Conservation (phyloP, 2,113 vertebrate species). For the Myodes glareolus region DNA sequence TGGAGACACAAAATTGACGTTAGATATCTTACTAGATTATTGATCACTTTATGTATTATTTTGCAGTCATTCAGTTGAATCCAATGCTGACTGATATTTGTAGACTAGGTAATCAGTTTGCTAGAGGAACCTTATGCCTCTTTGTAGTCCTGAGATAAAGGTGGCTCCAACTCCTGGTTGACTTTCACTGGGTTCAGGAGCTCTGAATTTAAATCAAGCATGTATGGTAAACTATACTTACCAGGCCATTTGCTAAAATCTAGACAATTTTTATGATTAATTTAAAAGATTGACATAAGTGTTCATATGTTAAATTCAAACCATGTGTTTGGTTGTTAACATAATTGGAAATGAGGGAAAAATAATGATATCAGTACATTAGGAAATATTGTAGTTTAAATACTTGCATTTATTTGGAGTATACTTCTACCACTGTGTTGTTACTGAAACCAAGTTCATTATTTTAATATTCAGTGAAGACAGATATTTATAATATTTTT, state of each 20-base stretch:
- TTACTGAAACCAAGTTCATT: not conserved
- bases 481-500: not conserved
- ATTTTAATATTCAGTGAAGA: not conserved
- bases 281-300: not conserved
- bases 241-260: not conserved
- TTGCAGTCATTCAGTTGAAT: not conserved
- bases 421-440: not conserved
- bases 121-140: no score
- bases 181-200: no score
- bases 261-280: not conserved
- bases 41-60: not conserved
- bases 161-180: not conserved
- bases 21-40: not conserved
- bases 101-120: not conserved
- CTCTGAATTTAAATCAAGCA: not conserved
- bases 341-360: no score
- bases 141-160: not conserved
- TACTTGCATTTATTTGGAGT: not conserved
- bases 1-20: not conserved
- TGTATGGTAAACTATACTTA: not conserved
- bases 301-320: not conserved
- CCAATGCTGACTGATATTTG: not conserved
- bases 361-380: not conserved
- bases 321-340: not conserved
- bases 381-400: not conserved